Evolutionary conservation across 2,888 invertebrate genomes (phyloP).

Genomic region (Nomada hirtipes): DNA sequence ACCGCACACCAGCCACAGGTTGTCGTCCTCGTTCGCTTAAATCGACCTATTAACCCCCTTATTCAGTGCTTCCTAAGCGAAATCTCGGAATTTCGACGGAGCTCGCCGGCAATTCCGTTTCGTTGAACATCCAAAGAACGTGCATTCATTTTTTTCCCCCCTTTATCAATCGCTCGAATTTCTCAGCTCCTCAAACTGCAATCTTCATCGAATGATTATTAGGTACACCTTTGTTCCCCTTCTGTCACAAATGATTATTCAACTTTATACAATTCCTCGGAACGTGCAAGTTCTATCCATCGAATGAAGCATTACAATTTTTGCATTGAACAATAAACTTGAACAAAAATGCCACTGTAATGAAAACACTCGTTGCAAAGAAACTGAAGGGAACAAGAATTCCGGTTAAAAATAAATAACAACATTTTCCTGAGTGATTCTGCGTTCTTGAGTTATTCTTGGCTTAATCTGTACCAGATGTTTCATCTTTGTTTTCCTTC

Average conservation of each 20-base stretch:
- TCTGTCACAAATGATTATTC: neutral
- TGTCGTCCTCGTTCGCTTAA: constrained; percentile 68
- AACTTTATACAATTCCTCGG: neutral
- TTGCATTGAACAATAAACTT: neutral
- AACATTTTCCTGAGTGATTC: constrained; percentile 3
- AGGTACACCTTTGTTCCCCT: neutral
- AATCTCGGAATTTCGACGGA: constrained; percentile 53
- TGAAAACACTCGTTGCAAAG: neutral
- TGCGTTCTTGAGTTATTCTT: constrained; percentile 7
- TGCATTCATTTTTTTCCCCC: constrained; percentile 26
- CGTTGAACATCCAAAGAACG: constrained; percentile 46
- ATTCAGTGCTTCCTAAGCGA: constrained; percentile 51
- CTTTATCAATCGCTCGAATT: constrained; percentile 24
- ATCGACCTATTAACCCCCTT: constrained; percentile 66
- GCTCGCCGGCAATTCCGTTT: constrained; percentile 49
- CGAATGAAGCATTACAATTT: neutral
- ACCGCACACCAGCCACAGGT: constrained; percentile 72
- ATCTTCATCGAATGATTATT: constrained; percentile 1
- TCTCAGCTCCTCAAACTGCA: constrained; percentile 13
- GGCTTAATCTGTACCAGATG: constrained; percentile 14
- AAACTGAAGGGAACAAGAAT: neutral
- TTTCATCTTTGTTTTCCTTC: constrained; percentile 14
- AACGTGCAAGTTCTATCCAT: neutral
- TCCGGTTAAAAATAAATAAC: neutral
- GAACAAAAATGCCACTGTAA: neutral